Conservation (phyloP, 2,113 vertebrate species). For the Oncorhynchus mykiss region DNA sequence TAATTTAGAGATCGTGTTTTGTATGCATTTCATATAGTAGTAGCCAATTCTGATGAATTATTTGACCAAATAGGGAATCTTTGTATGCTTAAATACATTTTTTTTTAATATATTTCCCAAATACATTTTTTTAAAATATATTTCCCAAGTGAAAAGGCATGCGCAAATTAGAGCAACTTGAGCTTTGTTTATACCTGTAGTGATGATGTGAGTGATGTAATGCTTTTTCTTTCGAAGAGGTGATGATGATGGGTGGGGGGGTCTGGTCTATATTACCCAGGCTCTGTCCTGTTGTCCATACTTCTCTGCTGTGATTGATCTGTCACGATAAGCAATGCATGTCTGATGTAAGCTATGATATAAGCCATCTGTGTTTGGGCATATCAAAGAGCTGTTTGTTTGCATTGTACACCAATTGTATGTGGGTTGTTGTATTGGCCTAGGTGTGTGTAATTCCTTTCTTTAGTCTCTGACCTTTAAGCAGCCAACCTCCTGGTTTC, state of each 20-base stretch:
- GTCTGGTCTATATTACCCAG: conserved; percentile 46
- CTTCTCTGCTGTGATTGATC: background rate
- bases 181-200: background rate
- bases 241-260: background rate
- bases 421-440: background rate
- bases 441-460: background rate
- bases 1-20: background rate
- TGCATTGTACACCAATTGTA: background rate
- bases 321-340: no score
- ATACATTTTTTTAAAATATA: conserved; percentile 5
- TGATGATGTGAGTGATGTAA: background rate
- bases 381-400: background rate
- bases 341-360: no score
- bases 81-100: conserved; percentile 11
- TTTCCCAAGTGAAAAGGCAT: background rate
- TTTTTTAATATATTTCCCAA: background rate
- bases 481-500: conserved; percentile 51
- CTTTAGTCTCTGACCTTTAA: no score
- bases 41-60: background rate
- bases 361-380: no score
- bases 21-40: background rate
- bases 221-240: conserved; percentile 15
- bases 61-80: conserved; percentile 15
- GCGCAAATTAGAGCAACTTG: background rate
- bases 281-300: background rate